A percentile compares a stretch with the other conserved stretches of the same genome.
These are phyloP conservation scores for Amphipyra tragopoginis DNA, from an alignment of 2,888 invertebrate genomes.

Conservation along the genomic window DNA sequence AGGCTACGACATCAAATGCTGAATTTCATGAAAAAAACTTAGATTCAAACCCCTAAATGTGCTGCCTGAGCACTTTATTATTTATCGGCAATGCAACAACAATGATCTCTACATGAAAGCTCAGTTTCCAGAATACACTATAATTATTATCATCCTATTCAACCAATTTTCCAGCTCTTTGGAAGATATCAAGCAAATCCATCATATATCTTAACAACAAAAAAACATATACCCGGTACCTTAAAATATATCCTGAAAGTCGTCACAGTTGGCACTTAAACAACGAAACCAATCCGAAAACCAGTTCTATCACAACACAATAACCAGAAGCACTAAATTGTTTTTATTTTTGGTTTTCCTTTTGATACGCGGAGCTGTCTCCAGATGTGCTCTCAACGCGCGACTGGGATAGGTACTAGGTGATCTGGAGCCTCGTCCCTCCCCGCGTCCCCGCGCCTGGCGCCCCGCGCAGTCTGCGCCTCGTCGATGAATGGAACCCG, in stretches of 20 bases:
- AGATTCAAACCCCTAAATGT: neutral
- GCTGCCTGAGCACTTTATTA: neutral
- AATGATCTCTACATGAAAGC: constrained; percentile 5
- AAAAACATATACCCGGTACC: constrained; percentile 33
- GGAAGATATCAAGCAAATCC: neutral
- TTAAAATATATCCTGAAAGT: constrained; percentile 46
- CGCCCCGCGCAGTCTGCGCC: constrained; percentile 82
- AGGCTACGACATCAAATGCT: constrained; percentile 56
- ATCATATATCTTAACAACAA: neutral
- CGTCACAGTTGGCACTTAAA: constrained; percentile 29
- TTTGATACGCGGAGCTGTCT: constrained; percentile 18
- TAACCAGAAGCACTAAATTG: constrained; percentile 38
- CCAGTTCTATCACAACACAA: constrained; percentile 41
- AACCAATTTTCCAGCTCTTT: neutral
- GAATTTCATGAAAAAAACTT: constrained; percentile 18
- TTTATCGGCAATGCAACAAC: constrained; percentile 2
- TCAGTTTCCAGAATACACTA: neutral
- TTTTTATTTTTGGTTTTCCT: constrained; percentile 39
- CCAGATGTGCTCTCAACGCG: constrained; percentile 64
- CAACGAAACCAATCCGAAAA: constrained; percentile 16
- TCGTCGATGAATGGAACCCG: constrained; percentile 84
- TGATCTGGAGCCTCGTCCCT: constrained; percentile 72
- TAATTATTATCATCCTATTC: neutral
- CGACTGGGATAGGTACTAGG: constrained; percentile 76
- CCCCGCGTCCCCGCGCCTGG: constrained; percentile 57